Base-by-base conservation (phyloP, 92 coral and sea anemone species). In the Phenganax stokvisi region DNA sequence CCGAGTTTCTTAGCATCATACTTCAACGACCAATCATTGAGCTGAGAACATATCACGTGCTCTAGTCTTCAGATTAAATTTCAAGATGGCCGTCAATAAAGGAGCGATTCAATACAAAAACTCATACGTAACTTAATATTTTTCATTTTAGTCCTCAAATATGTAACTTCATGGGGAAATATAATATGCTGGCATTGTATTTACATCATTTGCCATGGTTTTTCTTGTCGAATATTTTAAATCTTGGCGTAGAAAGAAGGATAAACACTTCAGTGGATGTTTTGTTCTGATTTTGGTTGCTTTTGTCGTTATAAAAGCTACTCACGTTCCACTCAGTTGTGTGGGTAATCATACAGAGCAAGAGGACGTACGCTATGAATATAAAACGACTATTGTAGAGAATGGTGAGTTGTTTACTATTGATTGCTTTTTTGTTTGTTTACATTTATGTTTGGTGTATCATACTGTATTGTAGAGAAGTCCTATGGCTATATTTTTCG, bases 381-480 rank as follows among this genome's bases (percentile, higher is more conserved):
- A 90, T 70, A 89, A 89, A 85, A 84, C 99, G 10, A 88, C 92
- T 44, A 85, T 92, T 75, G 96, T 96, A 54, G 99, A 90, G 78
- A 91, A 96, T 86, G 99, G 99, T 96, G 58, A 68, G 99, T 89
- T 6, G 6, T 59, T 17, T 2, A 37, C 2, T 37, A 37, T 37
- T 5, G 47, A 37, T 37, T 37, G 47, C 47, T 37, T 37, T 1
- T 37, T 37, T 37, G 47, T 37, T 37, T 37, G 47, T 37, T 37
- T 37, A 5, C 2, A 37, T 37, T 20, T 20, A 37, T 37, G 47
- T 37, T 37, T 1, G 5, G 5, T 37, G 47, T 37, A 37, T 37
- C 47, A 37, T 37, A 37, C 47, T 37, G 47, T 37, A 37, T 37
- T 37, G 47, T 37, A 37, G 47, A 37, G 47, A 37, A 37, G 47